Conservation (phyloP, 2,113 vertebrate genomes). For the Dissostichus mawsoni region DNA sequence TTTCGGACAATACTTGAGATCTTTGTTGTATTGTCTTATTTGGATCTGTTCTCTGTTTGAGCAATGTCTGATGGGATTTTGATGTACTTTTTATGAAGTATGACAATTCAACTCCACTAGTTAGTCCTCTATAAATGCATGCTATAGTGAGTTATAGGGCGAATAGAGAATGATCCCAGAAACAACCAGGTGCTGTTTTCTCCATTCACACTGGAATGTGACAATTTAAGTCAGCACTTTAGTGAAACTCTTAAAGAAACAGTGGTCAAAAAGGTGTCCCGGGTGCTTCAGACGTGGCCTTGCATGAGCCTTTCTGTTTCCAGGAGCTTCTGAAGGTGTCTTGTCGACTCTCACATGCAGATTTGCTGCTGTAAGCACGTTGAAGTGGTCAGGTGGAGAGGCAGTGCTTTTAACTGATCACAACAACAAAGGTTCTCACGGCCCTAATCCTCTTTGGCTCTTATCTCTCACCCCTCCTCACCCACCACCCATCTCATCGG, state of each 20-base stretch:
- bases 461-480: constrained; percentile 75
- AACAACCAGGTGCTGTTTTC: not conserved
- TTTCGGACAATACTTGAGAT: not conserved
- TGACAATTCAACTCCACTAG: not conserved
- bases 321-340: constrained; percentile 26
- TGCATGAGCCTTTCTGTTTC: not conserved
- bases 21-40: not conserved
- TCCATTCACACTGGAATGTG: not conserved
- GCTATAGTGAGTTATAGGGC: not conserved
- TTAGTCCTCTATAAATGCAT: not conserved
- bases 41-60: not conserved
- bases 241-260: not conserved
- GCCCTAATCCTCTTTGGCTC: constrained; percentile 81
- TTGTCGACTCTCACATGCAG: constrained; percentile 44
- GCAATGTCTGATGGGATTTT: not conserved
- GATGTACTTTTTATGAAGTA: not conserved
- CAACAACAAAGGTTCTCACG: constrained; percentile 82
- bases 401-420: constrained; percentile 80
- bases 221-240: not conserved
- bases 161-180: not conserved
- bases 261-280: not conserved
- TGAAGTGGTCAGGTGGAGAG: constrained; percentile 77
- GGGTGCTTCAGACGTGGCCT: not conserved
- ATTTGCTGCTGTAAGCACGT: constrained; percentile 55
- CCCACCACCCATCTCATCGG: constrained; percentile 74